Evolutionary conservation across 2,113 vertebrate species (phyloP).

Genomic region (Hylia prasina): DNA sequence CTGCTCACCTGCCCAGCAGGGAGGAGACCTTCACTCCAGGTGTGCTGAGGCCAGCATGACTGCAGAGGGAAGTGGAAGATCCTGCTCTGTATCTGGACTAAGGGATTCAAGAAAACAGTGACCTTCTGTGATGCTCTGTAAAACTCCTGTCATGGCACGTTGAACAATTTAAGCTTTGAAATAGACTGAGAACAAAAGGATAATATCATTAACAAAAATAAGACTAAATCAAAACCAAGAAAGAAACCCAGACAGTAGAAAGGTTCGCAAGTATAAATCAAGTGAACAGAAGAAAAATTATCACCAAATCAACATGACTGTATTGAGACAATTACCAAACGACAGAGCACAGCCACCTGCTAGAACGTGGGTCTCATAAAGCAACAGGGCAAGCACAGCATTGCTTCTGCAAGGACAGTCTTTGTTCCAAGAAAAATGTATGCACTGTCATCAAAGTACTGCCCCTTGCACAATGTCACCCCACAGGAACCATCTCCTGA

Average conservation of each 20-base stretch:
- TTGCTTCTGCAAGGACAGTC: neutral
- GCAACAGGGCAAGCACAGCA: neutral
- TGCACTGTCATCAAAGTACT: neutral
- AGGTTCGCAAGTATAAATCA: neutral
- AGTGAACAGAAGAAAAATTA: neutral
- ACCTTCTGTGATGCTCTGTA: neutral
- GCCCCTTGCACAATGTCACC: neutral
- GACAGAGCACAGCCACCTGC: neutral
- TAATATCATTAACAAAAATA: neutral
- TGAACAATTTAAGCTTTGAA: slow-evolving; percentile 21
- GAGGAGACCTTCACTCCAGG: neutral
- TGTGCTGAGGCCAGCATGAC: neutral
- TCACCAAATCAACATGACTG: neutral
- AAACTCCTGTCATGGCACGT: neutral
- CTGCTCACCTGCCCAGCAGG: neutral
- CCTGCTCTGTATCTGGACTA: neutral
- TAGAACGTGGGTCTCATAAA: neutral
- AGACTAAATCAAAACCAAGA: neutral
- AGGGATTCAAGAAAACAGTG: neutral
- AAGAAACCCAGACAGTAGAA: neutral
- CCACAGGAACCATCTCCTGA: neutral
- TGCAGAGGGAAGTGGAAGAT: neutral
- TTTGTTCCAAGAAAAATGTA: neutral
- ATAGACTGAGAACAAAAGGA: slow-evolving; percentile 24
- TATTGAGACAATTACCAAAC: neutral